Evolutionary conservation across 92 coral and sea anemone genomes (phyloP), one percentile per base, ranked within the genome.

Genomic region (Epizoanthus fatuus): DNA sequence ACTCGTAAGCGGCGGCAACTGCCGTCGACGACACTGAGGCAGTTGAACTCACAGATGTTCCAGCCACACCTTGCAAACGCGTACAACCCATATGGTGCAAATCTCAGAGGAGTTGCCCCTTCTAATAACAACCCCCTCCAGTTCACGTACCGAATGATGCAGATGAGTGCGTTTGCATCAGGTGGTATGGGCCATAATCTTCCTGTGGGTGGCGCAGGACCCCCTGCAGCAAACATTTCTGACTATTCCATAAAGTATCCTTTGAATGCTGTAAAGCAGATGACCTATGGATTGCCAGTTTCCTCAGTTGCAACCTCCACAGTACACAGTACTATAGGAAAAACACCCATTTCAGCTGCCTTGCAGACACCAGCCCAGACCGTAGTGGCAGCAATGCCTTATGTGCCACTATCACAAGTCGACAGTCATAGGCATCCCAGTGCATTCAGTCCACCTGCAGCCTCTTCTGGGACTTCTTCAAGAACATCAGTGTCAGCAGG

Each of bases 21-120:
- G n/a, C n/a, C n/a, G n/a, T n/a, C n/a, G n/a, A n/a, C n/a, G n/a
- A n/a, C n/a, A n/a, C n/a, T n/a, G n/a, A n/a, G n/a, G n/a, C n/a
- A n/a, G n/a, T n/a, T n/a, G n/a, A n/a, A n/a, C n/a, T n/a, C n/a
- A n/a, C n/a, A n/a, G n/a, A n/a, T n/a, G n/a, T n/a, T n/a, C n/a
- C n/a, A n/a, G n/a, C n/a, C 96, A 54, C 98, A 95, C 86, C 86
- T 97, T 84, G 99, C 98, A 13, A 97, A 95, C 88, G 98, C 96
- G 8, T 97, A 97, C 87, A 87, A 94, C 57, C 93, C 97, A 14
- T 97, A 93, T 81, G 85, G 94, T 54, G 90, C 95, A 5, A 81
- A 83, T 42, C 35, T 88, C 29, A 78, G 86, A 25, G 91, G 92
- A n/a, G 88, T 87, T 11, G 92, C 73, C 51, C 92, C 85, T 40